Percentiles rank a stretch among this genome's conserved stretches.
Evolutionary conservation across 2,888 invertebrate genomes (phyloP).

Genomic region (Sinelater perroti): DNA sequence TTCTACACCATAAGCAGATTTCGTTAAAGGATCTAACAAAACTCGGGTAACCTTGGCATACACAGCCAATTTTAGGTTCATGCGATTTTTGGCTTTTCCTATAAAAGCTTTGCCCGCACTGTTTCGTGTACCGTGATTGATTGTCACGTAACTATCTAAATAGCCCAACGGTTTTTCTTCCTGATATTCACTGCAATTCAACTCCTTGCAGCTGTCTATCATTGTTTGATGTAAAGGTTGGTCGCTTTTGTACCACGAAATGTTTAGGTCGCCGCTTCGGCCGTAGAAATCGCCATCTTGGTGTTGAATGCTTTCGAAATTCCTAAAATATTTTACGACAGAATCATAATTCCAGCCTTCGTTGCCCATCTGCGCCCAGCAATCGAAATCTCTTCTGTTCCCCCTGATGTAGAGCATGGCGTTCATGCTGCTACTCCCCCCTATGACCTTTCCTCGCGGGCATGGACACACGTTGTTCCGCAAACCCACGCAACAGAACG

Average conservation of each 20-base stretch:
- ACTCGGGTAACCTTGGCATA: conserved; percentile 66
- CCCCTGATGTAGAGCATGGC: conserved; percentile 93
- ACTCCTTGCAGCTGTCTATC: conserved; percentile 35
- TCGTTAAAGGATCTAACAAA: conserved; percentile 59
- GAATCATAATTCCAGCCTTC: conserved; percentile 86
- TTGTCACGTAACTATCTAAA: conserved; percentile 57
- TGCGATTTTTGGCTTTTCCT: conserved; percentile 62
- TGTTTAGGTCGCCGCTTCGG: conserved; percentile 33
- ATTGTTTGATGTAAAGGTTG: conserved; percentile 25
- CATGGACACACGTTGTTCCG: conserved; percentile 86
- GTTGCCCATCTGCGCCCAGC: conserved; percentile 85
- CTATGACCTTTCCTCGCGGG: conserved; percentile 91
- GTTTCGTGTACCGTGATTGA: conserved; percentile 62
- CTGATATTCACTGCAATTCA: conserved; percentile 56
- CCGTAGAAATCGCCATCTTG: conserved; percentile 36
- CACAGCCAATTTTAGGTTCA: conserved; percentile 66
- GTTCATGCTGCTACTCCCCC: conserved; percentile 87
- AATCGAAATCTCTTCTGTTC: conserved; percentile 85
- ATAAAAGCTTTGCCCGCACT: conserved; percentile 68
- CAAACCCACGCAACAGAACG: conserved; percentile 86
- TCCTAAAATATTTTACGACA: conserved; percentile 83
- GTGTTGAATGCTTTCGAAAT: conserved; percentile 54
- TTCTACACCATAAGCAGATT: conserved; percentile 59
- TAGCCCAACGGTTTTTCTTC: conserved; percentile 53
- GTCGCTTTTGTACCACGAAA: conserved; percentile 24